phyloP scores from a whole-genome alignment of 1,140 invertebrate genomes.

The Atta colombica region DNA sequence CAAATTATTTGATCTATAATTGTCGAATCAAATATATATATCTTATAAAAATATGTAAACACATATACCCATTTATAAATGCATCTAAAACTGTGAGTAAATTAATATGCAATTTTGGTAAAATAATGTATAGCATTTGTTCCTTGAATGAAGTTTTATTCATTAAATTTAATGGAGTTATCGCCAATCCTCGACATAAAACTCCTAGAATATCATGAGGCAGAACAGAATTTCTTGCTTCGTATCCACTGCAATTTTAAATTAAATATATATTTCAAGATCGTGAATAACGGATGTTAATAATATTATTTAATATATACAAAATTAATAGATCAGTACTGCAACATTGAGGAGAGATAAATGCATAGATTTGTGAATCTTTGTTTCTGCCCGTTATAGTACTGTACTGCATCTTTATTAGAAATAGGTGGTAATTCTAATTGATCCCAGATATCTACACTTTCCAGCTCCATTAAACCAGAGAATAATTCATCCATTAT shows the following conservation, averaged over 20 bases:
- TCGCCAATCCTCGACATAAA: conserved; percentile 77
- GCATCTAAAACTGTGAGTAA: conserved; percentile 78
- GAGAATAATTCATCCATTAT: conserved; percentile 81
- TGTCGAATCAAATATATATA: neutral
- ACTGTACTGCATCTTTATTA: conserved; percentile 76
- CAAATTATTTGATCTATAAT: neutral
- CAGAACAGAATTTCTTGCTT: conserved; percentile 74
- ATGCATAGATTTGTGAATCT: conserved; percentile 81
- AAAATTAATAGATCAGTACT: conserved; percentile 67
- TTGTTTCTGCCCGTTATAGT: conserved; percentile 74
- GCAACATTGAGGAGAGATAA: conserved; percentile 79
- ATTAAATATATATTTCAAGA: conserved; percentile 16
- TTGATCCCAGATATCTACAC: conserved; percentile 61
- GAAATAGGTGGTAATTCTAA: conserved; percentile 77
- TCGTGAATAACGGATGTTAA: neutral
- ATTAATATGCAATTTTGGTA: conserved; percentile 77
- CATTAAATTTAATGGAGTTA: conserved; percentile 75
- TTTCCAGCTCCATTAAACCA: conserved; percentile 72
- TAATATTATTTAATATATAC: conserved; percentile 35
- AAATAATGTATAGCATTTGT: conserved; percentile 75
- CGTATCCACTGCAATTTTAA: conserved; percentile 72
- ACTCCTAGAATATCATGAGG: conserved; percentile 77
- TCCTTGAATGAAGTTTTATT: conserved; percentile 71
- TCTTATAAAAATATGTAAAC: neutral
- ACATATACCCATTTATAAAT: conserved; percentile 78